Evolutionary conservation across 2,113 vertebrate species (phyloP), one percentile per base, ranked within the genome.

Genomic region (Microtus richardsoni): DNA sequence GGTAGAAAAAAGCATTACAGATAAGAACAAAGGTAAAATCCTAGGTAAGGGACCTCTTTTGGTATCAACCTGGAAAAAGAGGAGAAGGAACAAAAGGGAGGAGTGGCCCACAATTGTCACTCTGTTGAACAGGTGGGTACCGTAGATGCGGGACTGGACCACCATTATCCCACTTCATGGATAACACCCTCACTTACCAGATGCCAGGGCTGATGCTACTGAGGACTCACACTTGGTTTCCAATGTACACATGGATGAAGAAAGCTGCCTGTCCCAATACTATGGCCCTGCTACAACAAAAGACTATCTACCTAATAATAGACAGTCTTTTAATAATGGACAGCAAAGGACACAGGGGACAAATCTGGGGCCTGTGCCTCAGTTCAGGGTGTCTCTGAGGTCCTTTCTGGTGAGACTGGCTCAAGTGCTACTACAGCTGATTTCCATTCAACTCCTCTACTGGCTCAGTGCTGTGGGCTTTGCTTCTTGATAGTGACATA

Each of bases 101-200:
- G 16, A 83, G 54, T 7, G 10, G 49, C 22, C 16, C 0, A 22
- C 7, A 17, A 22, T 3, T 1, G 9, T 44, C 54, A 36, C 30
- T 4, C 28, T 1, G 3, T 7, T 77, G 1, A 36, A 3, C 2
- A 47, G 47, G 6, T n/a, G 28, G 64, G n/a, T 2, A 44, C 12
- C 14, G 9, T 3, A 22, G 21, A 33, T 0, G 0, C 17, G 12
- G 1, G 4, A 7, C 5, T 52, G 11, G 3, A 24, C 52, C 70
- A n/a, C 12, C 9, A 12, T 14, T 22, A 30, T 62, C 26, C 13
- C 36, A 44, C 62, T 68, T 83, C 91, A 54, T 39, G 36, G 77
- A 49, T 19, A 36, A 78, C 26, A 19, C 13, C 49, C 14, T 78
- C 79, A 49, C 47, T 58, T 44, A 49, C 36, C 30, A 54, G 49